Conservation (phyloP, 2,888 invertebrate species). For the Meloe dianella region DNA sequence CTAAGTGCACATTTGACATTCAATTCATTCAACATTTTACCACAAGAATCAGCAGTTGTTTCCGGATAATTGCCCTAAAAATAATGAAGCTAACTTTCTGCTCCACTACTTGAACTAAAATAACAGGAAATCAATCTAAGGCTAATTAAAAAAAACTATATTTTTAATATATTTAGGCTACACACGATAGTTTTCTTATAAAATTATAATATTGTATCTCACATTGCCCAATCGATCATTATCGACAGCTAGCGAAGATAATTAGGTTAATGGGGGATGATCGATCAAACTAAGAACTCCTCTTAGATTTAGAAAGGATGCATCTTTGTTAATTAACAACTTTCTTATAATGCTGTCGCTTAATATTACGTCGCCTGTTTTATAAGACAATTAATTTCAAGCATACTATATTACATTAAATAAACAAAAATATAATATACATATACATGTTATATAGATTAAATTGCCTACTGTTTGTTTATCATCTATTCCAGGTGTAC, state of each 20-base stretch:
- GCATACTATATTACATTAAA: not conserved
- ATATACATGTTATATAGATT: not conserved
- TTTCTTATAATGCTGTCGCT: slow-evolving; percentile 33
- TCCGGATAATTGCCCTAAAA: slow-evolving; percentile 7
- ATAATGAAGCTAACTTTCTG: not conserved
- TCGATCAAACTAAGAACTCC: slow-evolving; percentile 30
- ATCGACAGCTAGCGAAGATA: slow-evolving; percentile 32
- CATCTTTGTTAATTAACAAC: slow-evolving; percentile 27
- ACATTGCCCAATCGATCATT: slow-evolving; percentile 34
- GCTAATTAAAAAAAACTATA: not conserved
- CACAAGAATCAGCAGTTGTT: slow-evolving; percentile 8
- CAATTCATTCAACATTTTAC: slow-evolving; percentile 1
- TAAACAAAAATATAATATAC: not conserved
- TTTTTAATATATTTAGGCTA: not conserved
- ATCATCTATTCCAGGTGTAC: slow-evolving; percentile 10
- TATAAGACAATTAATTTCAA: slow-evolving; percentile 24
- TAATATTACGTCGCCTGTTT: slow-evolving; percentile 37
- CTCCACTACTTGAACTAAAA: not conserved
- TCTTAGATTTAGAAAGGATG: slow-evolving; percentile 25
- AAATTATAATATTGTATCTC: slow-evolving; percentile 30
- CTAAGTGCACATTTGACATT: slow-evolving; percentile 11
- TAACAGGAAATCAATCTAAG: not conserved
- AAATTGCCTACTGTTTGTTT: slow-evolving; percentile 8
- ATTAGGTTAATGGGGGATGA: slow-evolving; percentile 33
- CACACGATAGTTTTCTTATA: slow-evolving; percentile 7